Base-by-base conservation (phyloP, 2,888 invertebrate genomes). In the Epinotia nisella region DNA sequence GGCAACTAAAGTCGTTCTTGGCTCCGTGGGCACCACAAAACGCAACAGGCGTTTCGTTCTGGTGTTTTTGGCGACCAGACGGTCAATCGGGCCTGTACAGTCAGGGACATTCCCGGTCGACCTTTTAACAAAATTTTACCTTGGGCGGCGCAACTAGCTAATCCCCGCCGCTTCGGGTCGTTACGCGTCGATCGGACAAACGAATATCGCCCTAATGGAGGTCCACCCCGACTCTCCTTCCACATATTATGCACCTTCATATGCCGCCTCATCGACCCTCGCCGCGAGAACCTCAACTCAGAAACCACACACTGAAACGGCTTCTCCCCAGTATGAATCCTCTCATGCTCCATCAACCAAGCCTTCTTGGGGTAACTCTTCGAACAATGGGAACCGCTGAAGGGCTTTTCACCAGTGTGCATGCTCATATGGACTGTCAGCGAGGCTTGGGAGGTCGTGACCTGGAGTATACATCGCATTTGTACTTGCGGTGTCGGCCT, bases 371-470 rank as follows among this genome's bases (percentile, higher is more conserved):
- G 78, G 73, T 93, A 93, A 7, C 82, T 84, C 76, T 92, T 93
- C 0, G 84, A 76, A 74, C 93, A 93, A 70, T 83, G 87, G 5
- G 72, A 83, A 67, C 93, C 93, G 1, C 74, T 62, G 69, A 81
- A 93, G 0, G 93, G 93, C 45, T 89, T 74, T 61, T 93, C 93
- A 0, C 93, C 91, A 0, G 92, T 89, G 76, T 93, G 93, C 17
- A 87, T 85, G n/a, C 94, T 80, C 67, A 85, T 90, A 75, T 94
- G 94, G 70, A 90, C 90, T 0, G 86, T 78, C 49, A 90, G 78
- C 0, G 88, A 87, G 0, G 86, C 81, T 15, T 82, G 85, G 0
- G 88, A 84, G 0, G 86, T 51, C 11, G 21, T 3, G 13, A n/a
- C 24, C 21, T 24, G 9, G 24, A 62, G n/a, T 94, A 94, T 61